Conservation (phyloP, 2,797 vertebrate species). For the Delichon dasypus region DNA sequence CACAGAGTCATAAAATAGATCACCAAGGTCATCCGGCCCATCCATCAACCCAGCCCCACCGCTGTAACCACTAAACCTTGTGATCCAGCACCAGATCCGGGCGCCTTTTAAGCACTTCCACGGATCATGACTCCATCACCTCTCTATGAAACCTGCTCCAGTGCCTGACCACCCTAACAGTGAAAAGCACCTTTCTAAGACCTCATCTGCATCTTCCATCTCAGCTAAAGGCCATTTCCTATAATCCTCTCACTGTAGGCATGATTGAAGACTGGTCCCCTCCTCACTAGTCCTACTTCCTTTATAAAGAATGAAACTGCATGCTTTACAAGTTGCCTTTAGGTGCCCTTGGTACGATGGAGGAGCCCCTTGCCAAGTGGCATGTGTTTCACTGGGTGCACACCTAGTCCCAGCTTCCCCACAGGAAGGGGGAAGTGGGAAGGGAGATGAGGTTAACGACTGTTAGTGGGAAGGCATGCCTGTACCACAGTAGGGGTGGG, state of each 20-base stretch:
- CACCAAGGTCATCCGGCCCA: neutral
- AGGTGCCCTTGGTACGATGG: neutral
- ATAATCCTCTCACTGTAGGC: neutral
- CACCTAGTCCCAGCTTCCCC: neutral
- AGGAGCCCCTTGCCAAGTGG: neutral
- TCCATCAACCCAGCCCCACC: neutral
- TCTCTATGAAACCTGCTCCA: neutral
- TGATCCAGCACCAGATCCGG: neutral
- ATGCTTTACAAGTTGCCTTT: neutral
- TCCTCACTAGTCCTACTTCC: neutral
- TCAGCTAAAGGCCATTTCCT: neutral
- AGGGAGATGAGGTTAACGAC: neutral
- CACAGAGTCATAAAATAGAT: accelerated
- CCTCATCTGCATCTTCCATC: neutral
- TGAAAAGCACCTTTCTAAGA: neutral
- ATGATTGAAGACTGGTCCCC: neutral
- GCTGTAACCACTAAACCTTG: neutral
- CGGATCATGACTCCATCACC: neutral
- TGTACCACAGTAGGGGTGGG: accelerated
- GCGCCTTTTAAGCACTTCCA: neutral
- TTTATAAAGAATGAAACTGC: neutral
- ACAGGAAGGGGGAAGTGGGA: neutral
- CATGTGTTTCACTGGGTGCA: neutral
- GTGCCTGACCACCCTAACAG: neutral
- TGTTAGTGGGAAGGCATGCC: neutral